Evolutionary conservation across 2,113 vertebrate genomes (phyloP), one percentile per base, ranked within the genome.

Genomic region (Anser brachyrhynchus): DNA sequence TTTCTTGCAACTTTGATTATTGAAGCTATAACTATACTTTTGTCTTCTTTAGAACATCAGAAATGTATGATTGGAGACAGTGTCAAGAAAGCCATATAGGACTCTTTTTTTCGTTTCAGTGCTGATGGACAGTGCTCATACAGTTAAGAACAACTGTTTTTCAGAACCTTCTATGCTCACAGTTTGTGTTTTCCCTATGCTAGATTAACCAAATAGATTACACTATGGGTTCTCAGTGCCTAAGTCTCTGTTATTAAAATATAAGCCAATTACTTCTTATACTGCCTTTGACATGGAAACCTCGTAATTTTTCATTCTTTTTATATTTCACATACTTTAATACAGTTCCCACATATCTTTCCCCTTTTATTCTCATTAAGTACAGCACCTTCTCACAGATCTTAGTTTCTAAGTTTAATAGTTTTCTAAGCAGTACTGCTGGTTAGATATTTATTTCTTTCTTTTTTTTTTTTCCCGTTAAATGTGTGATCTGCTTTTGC

Each of bases 1-100:
- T 87, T 64, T 66, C 21, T 67, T 54, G 21, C 31, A 73, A 20
- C 14, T 88, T 11, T 20, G 28, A 12, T 8, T 37, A 51, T 51
- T 28, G 25, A 8, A 2, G 25, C 1, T 59, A 13, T 70, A 66
- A 54, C 0, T 0, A 12, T 26, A 14, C 20, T 73, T 64, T 11
- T 3, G 2, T 22, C n/a, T 39, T 41, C 58, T 77, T 79, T 77
- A 76, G 82, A 84, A 41, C 4, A 28, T 70, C 6, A 58, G 37
- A 51, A 64, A 12, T 6, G 4, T 64, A 6, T 80, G 54, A 8
- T 62, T 88, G n/a, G 31, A 72, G 17, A 65, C 61, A 21, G 22
- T 35, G 18, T 80, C 51, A 80, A 73, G 28, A 61, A 79, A 52
- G 44, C 7, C 39, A 59, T 19, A 16, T 2, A 55, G 29, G 22